Evolutionary conservation across 1,140 invertebrate genomes (phyloP), one percentile per base, ranked within the genome.

Genomic region (Daktulosphaira vitifoliae): DNA sequence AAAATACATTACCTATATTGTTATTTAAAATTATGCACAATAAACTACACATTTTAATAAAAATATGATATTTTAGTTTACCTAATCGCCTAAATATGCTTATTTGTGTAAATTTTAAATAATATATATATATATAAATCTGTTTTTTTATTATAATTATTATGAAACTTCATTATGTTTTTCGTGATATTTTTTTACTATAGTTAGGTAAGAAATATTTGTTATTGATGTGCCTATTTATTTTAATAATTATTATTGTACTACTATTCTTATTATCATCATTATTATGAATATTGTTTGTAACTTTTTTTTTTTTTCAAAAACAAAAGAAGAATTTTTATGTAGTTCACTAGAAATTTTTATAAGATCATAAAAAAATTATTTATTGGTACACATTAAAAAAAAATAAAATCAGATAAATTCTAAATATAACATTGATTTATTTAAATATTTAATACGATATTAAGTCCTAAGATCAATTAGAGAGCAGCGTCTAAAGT

Each of bases 141-240:
- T 33, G 5, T 33, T 6, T 33, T 33, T 6, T 33, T 33, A 33
- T 33, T 33, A 33, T 33, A 5, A 33, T 33, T 33, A 33, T 33
- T 33, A 33, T 33, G 5, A 33, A 59, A 59, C 23, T 46, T 59
- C 25, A 46, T 59, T 59, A 59, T 59, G 25, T 44, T 59, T 59
- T 59, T 42, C 54, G 54, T 59, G 54, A 59, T 59, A 59, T 59
- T 59, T 59, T 59, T 59, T 59, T 59, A 59, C 39, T 59, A 59
- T 46, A 59, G 25, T 46, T 59, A 46, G 54, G 26, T 59, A 59
- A 59, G 23, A 59, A 33, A 59, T 59, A 23, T 59, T 59, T 59
- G 54, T 46, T 59, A 59, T 46, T 59, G 54, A 59, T 59, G 54
- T 59, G 54, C 54, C 54, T 59, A 59, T 59, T 59, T 59, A 29